A percentile compares a stretch with the other conserved stretches of the same genome.
phyloP scores from a whole-genome alignment of 2,113 vertebrate genomes.

The Antechinus flavipes region DNA sequence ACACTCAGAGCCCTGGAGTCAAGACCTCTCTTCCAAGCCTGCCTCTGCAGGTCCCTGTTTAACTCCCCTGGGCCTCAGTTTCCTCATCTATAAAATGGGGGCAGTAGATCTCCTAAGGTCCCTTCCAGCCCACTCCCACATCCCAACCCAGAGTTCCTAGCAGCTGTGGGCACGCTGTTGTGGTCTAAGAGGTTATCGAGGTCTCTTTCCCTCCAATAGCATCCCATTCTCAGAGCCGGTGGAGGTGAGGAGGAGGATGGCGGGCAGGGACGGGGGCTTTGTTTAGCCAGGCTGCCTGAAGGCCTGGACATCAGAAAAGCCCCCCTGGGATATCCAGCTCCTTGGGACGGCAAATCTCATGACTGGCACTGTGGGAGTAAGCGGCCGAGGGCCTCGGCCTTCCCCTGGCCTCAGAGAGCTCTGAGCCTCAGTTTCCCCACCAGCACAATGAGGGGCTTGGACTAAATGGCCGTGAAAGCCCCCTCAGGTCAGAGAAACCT shows the following conservation, averaged over 20 bases:
- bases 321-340: neutral
- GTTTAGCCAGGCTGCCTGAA: neutral
- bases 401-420: neutral
- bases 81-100: too few relatives aligned
- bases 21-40: neutral
- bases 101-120: neutral
- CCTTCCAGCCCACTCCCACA: neutral
- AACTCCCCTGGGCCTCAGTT: too few relatives aligned
- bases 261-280: neutral
- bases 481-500: neutral
- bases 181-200: too few relatives aligned
- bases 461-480: neutral
- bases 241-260: neutral
- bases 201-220: neutral
- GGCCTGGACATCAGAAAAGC: too few relatives aligned
- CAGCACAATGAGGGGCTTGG: neutral
- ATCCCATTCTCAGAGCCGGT: neutral
- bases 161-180: too few relatives aligned
- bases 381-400: neutral
- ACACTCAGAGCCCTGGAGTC: neutral
- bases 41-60: neutral
- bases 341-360: neutral
- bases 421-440: neutral
- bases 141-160: neutral
- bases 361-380: neutral